Conservation (phyloP, 2,888 invertebrate genomes). For the Exocentrus adspersus region DNA sequence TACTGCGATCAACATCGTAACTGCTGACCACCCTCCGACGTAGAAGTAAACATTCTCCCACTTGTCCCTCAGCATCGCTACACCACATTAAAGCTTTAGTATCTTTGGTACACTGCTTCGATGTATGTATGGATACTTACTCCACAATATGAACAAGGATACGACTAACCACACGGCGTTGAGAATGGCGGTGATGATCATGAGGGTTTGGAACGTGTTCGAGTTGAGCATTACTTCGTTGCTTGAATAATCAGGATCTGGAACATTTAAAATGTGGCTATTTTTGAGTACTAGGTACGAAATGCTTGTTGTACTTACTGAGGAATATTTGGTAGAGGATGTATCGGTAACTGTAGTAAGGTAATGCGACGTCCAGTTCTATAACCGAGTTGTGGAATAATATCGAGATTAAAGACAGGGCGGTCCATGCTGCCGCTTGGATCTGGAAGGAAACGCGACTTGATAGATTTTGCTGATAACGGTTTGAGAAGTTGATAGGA, state of each 20-base stretch:
- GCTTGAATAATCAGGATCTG: conserved; percentile 3
- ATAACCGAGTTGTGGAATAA: conserved; percentile 30
- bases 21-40: conserved; percentile 25
- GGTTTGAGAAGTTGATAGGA: no score
- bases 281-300: no score
- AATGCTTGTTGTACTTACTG: conserved; percentile 25
- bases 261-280: conserved; percentile 15
- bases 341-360: conserved; percentile 11
- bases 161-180: conserved; percentile 31
- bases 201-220: conserved; percentile 26
- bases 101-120: no score
- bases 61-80: conserved; percentile 30
- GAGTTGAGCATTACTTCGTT: conserved; percentile 22
- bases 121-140: no score
- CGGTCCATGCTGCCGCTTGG: conserved; percentile 31
- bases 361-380: conserved; percentile 1
- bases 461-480: no score
- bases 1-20: conserved; percentile 27
- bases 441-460: conserved; percentile 17
- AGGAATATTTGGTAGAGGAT: conserved; percentile 25
- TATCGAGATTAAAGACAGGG: conserved; percentile 31
- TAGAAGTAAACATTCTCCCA: conserved; percentile 7
- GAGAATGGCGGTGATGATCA: conserved; percentile 27
- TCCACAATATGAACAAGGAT: conserved; percentile 32
- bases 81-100: conserved; percentile 3